A percentile compares a stretch with the other conserved stretches of the same genome.
Conservation (phyloP, 1,140 invertebrate genomes). For the Drosophila bocqueti region DNA sequence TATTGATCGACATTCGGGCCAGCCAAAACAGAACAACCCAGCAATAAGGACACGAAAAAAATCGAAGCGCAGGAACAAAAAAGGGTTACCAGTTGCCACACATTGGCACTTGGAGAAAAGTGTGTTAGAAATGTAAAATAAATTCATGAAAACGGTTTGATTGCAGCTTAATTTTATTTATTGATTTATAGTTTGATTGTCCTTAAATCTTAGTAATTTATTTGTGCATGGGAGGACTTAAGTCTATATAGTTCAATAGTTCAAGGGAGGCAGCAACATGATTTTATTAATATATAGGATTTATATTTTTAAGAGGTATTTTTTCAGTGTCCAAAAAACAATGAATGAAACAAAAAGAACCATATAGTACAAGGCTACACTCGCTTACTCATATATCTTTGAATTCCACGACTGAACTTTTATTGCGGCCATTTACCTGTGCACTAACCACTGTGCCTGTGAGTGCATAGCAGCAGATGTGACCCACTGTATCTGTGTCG, state of each 20-base stretch:
- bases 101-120: conserved; percentile 5
- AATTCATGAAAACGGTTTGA: no score
- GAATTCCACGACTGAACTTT: conserved; percentile 31
- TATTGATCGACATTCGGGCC: conserved; percentile 63
- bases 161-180: background rate
- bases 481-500: conserved; percentile 35
- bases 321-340: conserved; percentile 13
- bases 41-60: conserved; percentile 53
- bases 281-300: background rate
- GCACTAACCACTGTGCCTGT: conserved; percentile 9
- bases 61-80: conserved; percentile 46
- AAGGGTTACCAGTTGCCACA: conserved; percentile 54
- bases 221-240: background rate
- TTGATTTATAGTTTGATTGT: no score
- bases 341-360: conserved; percentile 7
- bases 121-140: background rate
- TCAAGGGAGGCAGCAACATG: no score
- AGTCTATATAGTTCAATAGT: no score
- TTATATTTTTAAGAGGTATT: background rate
- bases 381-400: conserved; percentile 5
- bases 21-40: conserved; percentile 13
- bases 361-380: conserved; percentile 4
- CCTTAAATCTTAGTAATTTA: background rate
- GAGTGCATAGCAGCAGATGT: background rate
- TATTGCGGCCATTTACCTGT: conserved; percentile 34